Evolutionary conservation across 2,888 invertebrate species (phyloP).

Genomic region (Pilophorus perplexus): DNA sequence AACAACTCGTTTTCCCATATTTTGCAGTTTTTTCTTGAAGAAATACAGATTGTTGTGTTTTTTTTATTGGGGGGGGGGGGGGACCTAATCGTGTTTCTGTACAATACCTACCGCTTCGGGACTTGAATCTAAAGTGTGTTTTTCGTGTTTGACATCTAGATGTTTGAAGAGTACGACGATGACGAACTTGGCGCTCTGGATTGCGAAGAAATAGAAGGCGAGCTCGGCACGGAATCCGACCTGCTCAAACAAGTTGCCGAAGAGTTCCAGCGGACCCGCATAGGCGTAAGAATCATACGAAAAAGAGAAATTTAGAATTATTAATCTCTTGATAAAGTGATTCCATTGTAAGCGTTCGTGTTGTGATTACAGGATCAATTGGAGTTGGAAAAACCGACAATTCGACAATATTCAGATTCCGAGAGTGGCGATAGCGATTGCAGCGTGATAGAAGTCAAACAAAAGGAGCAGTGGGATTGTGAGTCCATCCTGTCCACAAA

Average conservation of each 20-base stretch:
- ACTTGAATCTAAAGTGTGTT: too few species aligned
- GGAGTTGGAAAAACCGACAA: neutral
- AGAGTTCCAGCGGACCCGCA: slow-evolving; percentile 56
- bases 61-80: too few species aligned
- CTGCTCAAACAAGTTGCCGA: slow-evolving; percentile 66
- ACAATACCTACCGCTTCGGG: too few species aligned
- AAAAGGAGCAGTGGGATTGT: slow-evolving; percentile 65
- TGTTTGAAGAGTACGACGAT: slow-evolving; percentile 82
- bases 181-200: slow-evolving; percentile 86
- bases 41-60: too few species aligned
- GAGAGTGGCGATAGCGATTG: slow-evolving; percentile 27
- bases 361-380: slow-evolving; percentile 4
- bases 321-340: too few species aligned
- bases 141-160: too few species aligned
- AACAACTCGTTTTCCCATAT: too few species aligned
- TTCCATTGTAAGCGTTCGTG: neutral
- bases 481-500: slow-evolving; percentile 87
- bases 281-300: slow-evolving; percentile 9
- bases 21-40: slow-evolving; percentile 52
- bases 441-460: slow-evolving; percentile 52
- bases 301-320: too few species aligned
- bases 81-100: too few species aligned
- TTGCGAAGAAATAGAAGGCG: slow-evolving; percentile 84
- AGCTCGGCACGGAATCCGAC: slow-evolving; percentile 64
- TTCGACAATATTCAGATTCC: neutral